Evolutionary conservation across 2,113 vertebrate species (phyloP), one percentile per base, ranked within the genome.

Genomic region (Stigmatopora argus): DNA sequence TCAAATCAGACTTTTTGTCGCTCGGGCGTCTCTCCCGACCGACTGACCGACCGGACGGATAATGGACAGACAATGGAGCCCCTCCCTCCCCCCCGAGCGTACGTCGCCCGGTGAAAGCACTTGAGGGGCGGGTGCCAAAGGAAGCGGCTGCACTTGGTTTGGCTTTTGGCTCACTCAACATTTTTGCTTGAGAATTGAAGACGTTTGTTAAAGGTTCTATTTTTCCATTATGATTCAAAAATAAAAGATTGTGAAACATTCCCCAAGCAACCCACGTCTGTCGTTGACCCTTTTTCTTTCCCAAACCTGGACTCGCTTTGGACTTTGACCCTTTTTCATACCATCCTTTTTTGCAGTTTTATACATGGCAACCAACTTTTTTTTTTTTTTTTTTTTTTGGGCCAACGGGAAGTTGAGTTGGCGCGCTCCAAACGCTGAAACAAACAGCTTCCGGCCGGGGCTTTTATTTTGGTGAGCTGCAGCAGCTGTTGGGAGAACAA

Each of bases 171-270:
- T 84, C 85, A 80, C 83, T 84, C 83, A 80, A 72, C 74, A 46
- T 79, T 81, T 83, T 68, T 84, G 81, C 82, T 88, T 87, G 85
- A 87, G 86, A 90, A 89, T 88, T 83, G 87, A 86, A 92, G 94
- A 94, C 93, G 92, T 95, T 96, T 95, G 93, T 94, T 93, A 90
- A 91, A 94, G 93, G 93, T 94, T 96, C 73, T 97, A 95, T 96
- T 98, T 98, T 98, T 98, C 94, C 95, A 98, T 93, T 95, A 91
- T 93, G 89, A 94, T 80, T 49, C 64, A 66, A 78, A 89, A 93
- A 93, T 94, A 94, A 96, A 96, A 91, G 89, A 85, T 91, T 95
- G 89, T 96, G 90, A 94, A 93, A 96, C 92, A 92, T 95, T 95
- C 92, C 89, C 94, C 90, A 86, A 85, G 89, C 86, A 86, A 81